Base-by-base conservation (phyloP, 2,888 invertebrate species). In the Nomada flava region DNA sequence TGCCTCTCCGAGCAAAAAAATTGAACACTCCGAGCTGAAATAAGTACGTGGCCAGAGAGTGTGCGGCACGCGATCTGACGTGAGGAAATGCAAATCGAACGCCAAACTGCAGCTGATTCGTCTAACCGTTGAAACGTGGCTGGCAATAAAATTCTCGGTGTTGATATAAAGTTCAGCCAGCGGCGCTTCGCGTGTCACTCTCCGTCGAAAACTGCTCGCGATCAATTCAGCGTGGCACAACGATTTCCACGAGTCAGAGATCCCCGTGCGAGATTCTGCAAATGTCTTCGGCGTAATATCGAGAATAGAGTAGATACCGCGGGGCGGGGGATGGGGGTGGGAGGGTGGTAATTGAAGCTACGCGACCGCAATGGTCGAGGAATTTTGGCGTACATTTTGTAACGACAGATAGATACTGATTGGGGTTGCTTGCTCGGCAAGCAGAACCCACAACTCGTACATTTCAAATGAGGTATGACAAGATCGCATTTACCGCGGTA, bases 51-150 rank as follows among this genome's bases (percentile, higher is more conserved):
- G 83, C 70, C 67, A 47, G 76, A 74, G 50, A 70, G 44, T 63
- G 63, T 29, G 36, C 67, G 76, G 79, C 87, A 87, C 87, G 87
- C 87, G 86, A 87, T 74, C 84, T 84, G 72, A 86, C 80, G 79
- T 85, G 86, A 82, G 15, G 60, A 78, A 81, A 87, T 87, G 87
- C 77, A 87, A 86, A 87, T 86, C 84, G 88, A 87, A 84, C 69
- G 57, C 72, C 72, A 82, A 80, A 80, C 76, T 83, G 79, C 79
- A 60, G 80, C 72, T 74, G 85, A 86, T 85, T 73, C 82, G 70
- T 59, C 82, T 59, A 70, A 67, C 67, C 70, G 67, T 70, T 44
- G 70, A 82, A 76, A 77, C 67, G 63, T 68, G 74, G 70, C 57
- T 42, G 57, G 74, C 63, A 82, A 76, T 74, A 83, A 70, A 74